Base-by-base conservation (phyloP, 2,888 invertebrate species). In the Scaptomyza tumidula region DNA sequence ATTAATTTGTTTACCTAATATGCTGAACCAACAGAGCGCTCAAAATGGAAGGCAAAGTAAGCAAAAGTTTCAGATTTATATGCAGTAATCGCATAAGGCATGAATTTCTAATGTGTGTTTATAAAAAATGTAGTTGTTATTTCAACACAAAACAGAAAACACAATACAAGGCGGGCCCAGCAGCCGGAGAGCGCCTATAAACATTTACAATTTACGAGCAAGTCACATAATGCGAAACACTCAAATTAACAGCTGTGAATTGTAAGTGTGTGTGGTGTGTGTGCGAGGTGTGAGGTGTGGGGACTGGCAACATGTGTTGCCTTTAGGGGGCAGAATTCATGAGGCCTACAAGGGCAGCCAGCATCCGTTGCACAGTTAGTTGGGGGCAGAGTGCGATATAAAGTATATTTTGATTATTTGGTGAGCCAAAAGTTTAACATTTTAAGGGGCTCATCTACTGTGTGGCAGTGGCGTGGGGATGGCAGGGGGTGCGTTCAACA, bases 381-480 rank as follows among this genome's bases (percentile, higher is more conserved):
- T 31, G 57, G 59, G 39, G 39, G 14, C 39, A 14, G 39, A 55
- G 73, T 57, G 72, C 70, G 60, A 70, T 71, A 76, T 80, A 83
- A 78, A 80, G 80, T 75, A 80, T 80, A 78, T 76, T 86, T 83
- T 78, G 83, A 83, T 83, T 80, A 78, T 80, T 78, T 86, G 72
- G 71, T 65, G 77, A 78, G 76, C 73, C 72, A 57, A 74, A 78
- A 78, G 76, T 68, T 70, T 54, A 80, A 60, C 57, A 71, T 73
- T 71, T 85, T 75, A 14, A 78, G 65, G 75, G 67, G 56, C 57
- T 48, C 27, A 33, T 44, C 50, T 39, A 43, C 31, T 10, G 41
- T 16, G 16, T n/a, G n/a, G n/a, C 10, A 41, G 13, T 19, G 46
- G 13, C 9, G 16, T 5, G 16, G 1, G 24, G 2, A 13, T 3